phyloP scores from a whole-genome alignment of 2,888 invertebrate species.

The Melanargia galathea region DNA sequence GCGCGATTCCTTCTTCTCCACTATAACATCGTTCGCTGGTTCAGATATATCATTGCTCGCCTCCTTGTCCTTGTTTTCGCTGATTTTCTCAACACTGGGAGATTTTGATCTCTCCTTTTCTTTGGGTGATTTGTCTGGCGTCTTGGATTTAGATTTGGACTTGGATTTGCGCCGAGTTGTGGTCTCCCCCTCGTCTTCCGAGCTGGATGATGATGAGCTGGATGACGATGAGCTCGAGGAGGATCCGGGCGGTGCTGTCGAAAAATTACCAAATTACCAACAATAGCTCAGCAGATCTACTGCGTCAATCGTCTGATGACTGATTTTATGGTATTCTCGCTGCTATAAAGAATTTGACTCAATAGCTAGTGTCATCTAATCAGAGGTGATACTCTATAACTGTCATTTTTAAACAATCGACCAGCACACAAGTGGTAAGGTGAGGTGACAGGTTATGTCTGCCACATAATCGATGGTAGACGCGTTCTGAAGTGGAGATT shows the following conservation, averaged over 20 bases:
- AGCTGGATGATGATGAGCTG: slow-evolving; percentile 77
- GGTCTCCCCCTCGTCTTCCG: slow-evolving; percentile 75
- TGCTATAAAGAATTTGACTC: too few relatives aligned
- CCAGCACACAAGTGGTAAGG: too few relatives aligned
- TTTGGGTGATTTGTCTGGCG: slow-evolving; percentile 69
- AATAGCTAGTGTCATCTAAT: too few relatives aligned
- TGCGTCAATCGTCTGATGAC: too few relatives aligned
- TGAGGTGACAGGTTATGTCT: too few relatives aligned
- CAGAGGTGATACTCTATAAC: too few relatives aligned
- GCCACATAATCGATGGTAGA: too few relatives aligned
- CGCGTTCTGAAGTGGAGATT: too few relatives aligned
- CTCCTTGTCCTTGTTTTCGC: slow-evolving; percentile 62
- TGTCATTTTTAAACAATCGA: too few relatives aligned
- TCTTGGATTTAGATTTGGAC: slow-evolving; percentile 62
- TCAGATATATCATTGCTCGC: slow-evolving; percentile 72
- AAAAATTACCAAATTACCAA: not conserved
- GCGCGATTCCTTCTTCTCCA: slow-evolving; percentile 80
- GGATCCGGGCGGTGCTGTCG: slow-evolving; percentile 73
- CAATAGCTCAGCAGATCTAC: too few relatives aligned
- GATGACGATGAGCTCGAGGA: slow-evolving; percentile 79
- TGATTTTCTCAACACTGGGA: slow-evolving; percentile 60
- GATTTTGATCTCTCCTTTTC: slow-evolving; percentile 62
- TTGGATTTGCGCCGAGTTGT: slow-evolving; percentile 66
- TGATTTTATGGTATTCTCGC: too few relatives aligned
- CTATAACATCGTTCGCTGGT: slow-evolving; percentile 74